Evolutionary conservation across 2,113 vertebrate genomes (phyloP).

Genomic region (Apeltes quadracus): DNA sequence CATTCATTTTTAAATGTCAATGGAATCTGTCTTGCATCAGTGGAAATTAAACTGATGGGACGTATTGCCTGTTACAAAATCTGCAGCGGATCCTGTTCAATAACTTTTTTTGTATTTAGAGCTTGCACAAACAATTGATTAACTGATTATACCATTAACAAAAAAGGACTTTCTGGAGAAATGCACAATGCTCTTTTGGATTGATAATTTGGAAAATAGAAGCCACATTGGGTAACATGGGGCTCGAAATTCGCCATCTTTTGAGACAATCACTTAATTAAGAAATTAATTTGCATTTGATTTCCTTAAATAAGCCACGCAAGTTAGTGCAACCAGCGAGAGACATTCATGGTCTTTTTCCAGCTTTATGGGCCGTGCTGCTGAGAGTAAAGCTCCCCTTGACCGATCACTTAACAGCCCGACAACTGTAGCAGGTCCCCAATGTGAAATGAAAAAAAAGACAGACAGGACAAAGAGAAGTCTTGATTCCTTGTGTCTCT

Average conservation of each 20-base stretch:
- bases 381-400: conserved; percentile 8
- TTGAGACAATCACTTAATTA: neutral
- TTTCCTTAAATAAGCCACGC: conserved; percentile 58
- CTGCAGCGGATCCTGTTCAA: neutral
- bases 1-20: neutral
- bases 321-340: conserved; percentile 22
- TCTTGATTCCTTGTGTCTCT: conserved; percentile 27
- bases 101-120: neutral
- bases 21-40: neutral
- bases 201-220: neutral
- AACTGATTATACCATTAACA: too few relatives aligned
- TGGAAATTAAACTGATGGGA: neutral
- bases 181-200: neutral
- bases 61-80: neutral
- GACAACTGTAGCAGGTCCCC: conserved; percentile 17
- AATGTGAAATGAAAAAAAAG: conserved; percentile 34
- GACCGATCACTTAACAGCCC: conserved; percentile 2
- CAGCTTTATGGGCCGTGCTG: conserved; percentile 31
- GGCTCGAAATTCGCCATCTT: neutral
- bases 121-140: neutral
- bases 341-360: conserved; percentile 26
- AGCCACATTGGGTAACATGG: neutral
- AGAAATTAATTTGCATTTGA: conserved; percentile 35
- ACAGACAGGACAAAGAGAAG: conserved; percentile 22
- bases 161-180: neutral